phyloP scores from a whole-genome alignment of 2,797 vertebrate species.

The Nasua narica region DNA sequence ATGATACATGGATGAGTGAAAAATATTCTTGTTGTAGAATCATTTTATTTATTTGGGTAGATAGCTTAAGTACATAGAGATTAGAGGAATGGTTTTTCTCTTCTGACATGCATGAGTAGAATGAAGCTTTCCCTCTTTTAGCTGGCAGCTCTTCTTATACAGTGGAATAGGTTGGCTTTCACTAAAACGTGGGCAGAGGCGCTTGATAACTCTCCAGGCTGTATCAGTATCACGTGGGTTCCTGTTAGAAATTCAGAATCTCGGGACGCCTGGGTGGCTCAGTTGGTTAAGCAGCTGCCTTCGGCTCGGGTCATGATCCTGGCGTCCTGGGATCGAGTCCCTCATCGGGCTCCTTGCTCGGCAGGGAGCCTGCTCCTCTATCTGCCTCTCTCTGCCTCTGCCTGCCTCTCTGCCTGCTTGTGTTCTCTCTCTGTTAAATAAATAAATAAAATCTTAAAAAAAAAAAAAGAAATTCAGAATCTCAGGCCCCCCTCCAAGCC shows the following conservation, averaged over 20 bases:
- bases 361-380: too few species aligned
- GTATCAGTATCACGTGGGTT: neutral
- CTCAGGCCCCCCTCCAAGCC: neutral
- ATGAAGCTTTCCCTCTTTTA: neutral
- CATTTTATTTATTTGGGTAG: constrained; percentile 10
- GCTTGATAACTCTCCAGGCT: neutral
- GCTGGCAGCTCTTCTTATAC: neutral
- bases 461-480: neutral
- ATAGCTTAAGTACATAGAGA: neutral
- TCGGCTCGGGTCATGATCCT: too few species aligned
- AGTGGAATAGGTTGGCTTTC: neutral
- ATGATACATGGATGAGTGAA: neutral
- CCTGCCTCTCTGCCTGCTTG: too few species aligned
- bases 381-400: too few species aligned
- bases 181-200: neutral
- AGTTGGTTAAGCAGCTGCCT: too few species aligned
- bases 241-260: neutral
- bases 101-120: neutral
- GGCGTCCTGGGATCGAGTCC: too few species aligned
- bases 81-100: neutral
- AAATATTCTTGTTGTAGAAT: neutral
- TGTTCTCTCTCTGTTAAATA: too few species aligned
- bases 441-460: too few species aligned
- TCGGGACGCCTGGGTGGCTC: neutral
- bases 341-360: too few species aligned